Percentiles rank a stretch among this genome's conserved stretches.
phyloP scores from a whole-genome alignment of 2,113 vertebrate genomes.

The Balaenoptera acutorostrata region DNA sequence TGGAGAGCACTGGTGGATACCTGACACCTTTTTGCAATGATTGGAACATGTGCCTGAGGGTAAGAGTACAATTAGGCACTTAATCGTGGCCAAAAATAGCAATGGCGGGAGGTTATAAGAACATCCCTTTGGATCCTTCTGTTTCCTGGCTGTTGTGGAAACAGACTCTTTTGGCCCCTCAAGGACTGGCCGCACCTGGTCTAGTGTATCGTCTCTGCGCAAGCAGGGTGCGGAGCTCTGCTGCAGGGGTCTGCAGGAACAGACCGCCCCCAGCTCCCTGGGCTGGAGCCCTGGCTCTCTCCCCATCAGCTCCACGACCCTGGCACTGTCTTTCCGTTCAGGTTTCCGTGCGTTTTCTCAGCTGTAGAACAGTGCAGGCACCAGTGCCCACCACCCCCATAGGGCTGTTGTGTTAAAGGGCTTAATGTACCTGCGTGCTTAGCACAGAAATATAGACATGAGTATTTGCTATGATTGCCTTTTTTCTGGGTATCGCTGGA shows the following conservation, averaged over 20 bases:
- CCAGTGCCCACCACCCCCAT: rapidly evolving
- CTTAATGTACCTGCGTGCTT: neutral
- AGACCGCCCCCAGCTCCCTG: neutral
- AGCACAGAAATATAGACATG: rapidly evolving
- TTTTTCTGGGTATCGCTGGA: rapidly evolving
- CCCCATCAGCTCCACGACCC: rapidly evolving
- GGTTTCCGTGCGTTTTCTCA: neutral
- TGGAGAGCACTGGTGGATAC: neutral
- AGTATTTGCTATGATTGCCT: neutral
- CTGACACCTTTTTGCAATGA: neutral
- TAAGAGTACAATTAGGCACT: neutral
- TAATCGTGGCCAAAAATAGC: neutral
- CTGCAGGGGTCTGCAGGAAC: too few relatives aligned
- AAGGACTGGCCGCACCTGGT: too few relatives aligned
- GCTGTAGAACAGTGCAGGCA: too few relatives aligned
- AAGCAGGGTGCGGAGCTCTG: rapidly evolving
- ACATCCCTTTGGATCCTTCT: neutral
- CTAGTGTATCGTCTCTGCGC: rapidly evolving
- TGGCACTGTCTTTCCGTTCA: neutral
- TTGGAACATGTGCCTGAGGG: neutral
- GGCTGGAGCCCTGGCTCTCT: rapidly evolving
- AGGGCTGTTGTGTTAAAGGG: neutral
- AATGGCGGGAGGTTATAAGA: neutral
- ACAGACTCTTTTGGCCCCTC: neutral
- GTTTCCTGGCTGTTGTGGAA: neutral